These are phyloP conservation scores for Monoplex corrugatus DNA, from an alignment of 2,888 invertebrate genomes.

Conservation along the genomic window DNA sequence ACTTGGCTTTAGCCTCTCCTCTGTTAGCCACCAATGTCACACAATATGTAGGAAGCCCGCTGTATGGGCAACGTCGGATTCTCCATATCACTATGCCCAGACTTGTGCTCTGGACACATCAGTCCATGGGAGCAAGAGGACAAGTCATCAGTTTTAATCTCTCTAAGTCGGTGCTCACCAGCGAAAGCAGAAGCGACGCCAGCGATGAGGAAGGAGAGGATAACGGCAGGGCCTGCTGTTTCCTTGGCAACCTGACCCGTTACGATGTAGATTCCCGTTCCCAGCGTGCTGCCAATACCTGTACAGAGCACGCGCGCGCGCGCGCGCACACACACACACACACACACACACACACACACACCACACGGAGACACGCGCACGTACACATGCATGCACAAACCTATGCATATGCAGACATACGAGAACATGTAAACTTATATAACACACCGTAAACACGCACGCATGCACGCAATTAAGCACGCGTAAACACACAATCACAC, in stretches of 20 bases:
- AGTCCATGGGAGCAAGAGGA: no score
- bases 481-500: background rate
- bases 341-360: conserved; percentile 37
- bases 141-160: no score
- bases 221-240: conserved; percentile 97
- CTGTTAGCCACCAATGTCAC: no score
- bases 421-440: background rate
- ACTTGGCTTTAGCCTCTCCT: no score
- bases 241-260: conserved; percentile 81
- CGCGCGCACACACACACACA: background rate
- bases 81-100: no score
- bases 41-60: no score
- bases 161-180: conserved; percentile 88
- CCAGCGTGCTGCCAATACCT: conserved; percentile 96
- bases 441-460: background rate
- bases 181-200: conserved; percentile 96
- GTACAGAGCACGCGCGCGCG: conserved; percentile 78
- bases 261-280: conserved; percentile 95
- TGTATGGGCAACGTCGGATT: no score
- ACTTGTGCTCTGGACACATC: no score
- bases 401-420: conserved; percentile 11
- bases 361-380: conserved; percentile 15
- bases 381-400: conserved; percentile 19
- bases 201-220: conserved; percentile 95
- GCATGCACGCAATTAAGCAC: background rate